Conservation (phyloP, 2,113 vertebrate genomes). For the Ranitomeya variabilis region DNA sequence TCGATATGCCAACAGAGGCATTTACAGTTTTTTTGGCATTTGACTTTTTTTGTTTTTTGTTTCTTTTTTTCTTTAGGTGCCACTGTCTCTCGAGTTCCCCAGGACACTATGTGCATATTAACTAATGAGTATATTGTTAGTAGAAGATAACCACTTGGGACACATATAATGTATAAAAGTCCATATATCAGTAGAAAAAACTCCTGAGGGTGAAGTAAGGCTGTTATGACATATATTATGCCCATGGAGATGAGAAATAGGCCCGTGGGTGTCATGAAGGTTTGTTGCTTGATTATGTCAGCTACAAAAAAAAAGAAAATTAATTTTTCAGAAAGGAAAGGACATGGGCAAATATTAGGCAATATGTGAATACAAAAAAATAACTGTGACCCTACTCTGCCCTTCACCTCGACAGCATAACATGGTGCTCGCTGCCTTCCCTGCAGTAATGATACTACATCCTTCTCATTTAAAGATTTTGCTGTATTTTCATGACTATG, state of each 20-base stretch:
- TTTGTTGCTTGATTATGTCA: background rate
- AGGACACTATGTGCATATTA: slow-evolving; percentile 80
- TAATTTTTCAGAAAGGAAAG: background rate
- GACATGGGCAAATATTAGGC: no score
- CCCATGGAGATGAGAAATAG: slow-evolving; percentile 4
- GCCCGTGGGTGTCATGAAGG: slow-evolving; percentile 9
- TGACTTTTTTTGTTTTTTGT: background rate
- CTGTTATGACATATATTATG: slow-evolving; percentile 5
- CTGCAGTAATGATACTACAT: no score
- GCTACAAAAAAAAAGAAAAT: background rate
- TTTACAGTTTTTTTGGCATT: slow-evolving; percentile 24
- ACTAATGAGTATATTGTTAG: slow-evolving; percentile 80
- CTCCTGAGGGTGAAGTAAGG: slow-evolving; percentile 12
- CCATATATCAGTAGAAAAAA: slow-evolving; percentile 73
- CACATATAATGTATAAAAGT: slow-evolving; percentile 81
- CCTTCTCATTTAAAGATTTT: no score
- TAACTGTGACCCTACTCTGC: no score
- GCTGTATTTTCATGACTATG: no score
- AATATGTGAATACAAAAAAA: no score
- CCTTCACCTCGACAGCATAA: no score
- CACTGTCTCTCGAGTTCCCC: slow-evolving; percentile 79
- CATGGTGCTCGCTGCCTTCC: no score
- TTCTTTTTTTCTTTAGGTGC: slow-evolving; percentile 61
- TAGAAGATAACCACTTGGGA: slow-evolving; percentile 80
- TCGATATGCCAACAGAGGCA: slow-evolving; percentile 11